phyloP scores from a whole-genome alignment of 2,888 invertebrate species.

The Drosophila rubida region DNA sequence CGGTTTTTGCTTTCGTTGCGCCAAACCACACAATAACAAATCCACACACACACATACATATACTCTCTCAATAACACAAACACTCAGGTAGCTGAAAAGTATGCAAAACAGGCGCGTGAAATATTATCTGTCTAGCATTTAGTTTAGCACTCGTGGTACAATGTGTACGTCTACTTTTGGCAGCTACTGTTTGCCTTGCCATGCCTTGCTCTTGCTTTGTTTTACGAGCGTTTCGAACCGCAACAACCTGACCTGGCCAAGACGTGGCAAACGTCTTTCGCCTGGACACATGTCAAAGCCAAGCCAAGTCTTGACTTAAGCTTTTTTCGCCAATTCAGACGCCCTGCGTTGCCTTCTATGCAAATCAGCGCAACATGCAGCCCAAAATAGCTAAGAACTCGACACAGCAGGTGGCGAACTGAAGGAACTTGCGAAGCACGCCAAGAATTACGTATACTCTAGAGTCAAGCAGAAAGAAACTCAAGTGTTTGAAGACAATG shows the following conservation, averaged over 20 bases:
- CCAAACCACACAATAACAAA: constrained; percentile 19
- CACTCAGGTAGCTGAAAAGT: constrained; percentile 47
- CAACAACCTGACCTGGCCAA: constrained; percentile 13
- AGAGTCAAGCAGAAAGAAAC: background rate
- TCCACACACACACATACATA: constrained; percentile 24
- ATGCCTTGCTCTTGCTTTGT: constrained; percentile 7
- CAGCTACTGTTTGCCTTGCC: constrained; percentile 24
- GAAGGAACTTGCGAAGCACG: constrained; percentile 13
- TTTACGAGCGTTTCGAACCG: constrained; percentile 36
- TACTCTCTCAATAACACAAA: constrained; percentile 8
- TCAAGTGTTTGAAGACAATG: background rate
- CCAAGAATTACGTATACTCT: constrained; percentile 40
- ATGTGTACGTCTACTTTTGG: constrained; percentile 45
- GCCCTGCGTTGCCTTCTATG: constrained; percentile 46
- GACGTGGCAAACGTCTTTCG: constrained; percentile 50
- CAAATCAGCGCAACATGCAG: constrained; percentile 60
- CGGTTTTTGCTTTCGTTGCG: constrained; percentile 71
- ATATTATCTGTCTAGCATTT: constrained; percentile 78
- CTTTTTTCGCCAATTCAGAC: constrained; percentile 33
- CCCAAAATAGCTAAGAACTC: constrained; percentile 49
- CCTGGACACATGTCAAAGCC: constrained; percentile 72
- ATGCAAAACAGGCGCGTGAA: constrained; percentile 78
- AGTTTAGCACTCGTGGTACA: constrained; percentile 20
- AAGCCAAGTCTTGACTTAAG: constrained; percentile 38
- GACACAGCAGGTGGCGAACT: constrained; percentile 25